Percentiles rank a stretch among this genome's conserved stretches.
Evolutionary conservation across 2,113 vertebrate species (phyloP).

Genomic region (Mirza zaza): DNA sequence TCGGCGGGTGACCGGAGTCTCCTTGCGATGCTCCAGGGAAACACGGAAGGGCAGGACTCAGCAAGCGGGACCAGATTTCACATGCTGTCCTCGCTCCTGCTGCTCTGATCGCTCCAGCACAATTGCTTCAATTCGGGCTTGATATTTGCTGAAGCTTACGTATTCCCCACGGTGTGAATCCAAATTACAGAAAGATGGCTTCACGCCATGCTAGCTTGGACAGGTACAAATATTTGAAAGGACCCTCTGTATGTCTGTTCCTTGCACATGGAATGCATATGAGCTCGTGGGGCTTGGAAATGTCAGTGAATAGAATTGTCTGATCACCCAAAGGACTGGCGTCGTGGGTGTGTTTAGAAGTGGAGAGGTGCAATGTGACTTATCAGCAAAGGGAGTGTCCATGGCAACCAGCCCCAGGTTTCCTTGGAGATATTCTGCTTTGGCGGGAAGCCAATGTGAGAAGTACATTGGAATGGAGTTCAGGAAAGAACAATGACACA

Average conservation of each 20-base stretch:
- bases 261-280: neutral
- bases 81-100: neutral
- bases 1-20: neutral
- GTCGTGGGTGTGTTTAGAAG: slow-evolving; percentile 26
- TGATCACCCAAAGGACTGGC: slow-evolving; percentile 39
- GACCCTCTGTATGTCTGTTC: neutral
- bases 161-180: neutral
- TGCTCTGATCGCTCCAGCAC: neutral
- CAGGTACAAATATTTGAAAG: slow-evolving; percentile 32
- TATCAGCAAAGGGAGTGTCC: slow-evolving; percentile 64
- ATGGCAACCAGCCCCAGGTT: slow-evolving; percentile 73
- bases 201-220: neutral
- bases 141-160: slow-evolving; percentile 3
- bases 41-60: too few relatives aligned
- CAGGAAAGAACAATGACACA: neutral
- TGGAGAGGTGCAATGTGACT: slow-evolving; percentile 46
- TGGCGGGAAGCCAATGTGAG: slow-evolving; percentile 51
- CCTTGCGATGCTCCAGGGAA: neutral
- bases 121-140: neutral
- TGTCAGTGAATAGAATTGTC: slow-evolving; percentile 42
- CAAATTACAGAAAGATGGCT: neutral
- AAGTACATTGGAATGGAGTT: slow-evolving; percentile 20
- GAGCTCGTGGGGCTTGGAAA: slow-evolving; percentile 24
- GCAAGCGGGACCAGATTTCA: neutral
- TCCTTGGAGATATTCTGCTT: slow-evolving; percentile 67